Percentiles rank a stretch among this genome's conserved stretches.
These are phyloP conservation scores for Geothlypis trichas DNA, from an alignment of 2,113 vertebrate species.

Conservation along the genomic window DNA sequence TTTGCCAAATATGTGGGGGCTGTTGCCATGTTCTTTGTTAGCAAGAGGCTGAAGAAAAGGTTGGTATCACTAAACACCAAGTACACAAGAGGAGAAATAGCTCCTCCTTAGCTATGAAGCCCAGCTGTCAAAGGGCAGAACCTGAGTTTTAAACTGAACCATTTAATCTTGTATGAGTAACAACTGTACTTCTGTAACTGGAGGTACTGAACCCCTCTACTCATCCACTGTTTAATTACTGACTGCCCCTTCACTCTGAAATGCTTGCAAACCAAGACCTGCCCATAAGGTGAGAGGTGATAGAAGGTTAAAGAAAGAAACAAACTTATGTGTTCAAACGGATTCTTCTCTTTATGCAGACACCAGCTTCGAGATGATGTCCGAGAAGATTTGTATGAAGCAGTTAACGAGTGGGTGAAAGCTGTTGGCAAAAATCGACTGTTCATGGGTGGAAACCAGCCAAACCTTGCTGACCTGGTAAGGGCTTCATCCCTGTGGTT, in stretches of 20 bases:
- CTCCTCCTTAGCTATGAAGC: neutral
- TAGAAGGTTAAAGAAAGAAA: neutral
- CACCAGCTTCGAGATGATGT: conserved; percentile 89
- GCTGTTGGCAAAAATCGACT: conserved; percentile 87
- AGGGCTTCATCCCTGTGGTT: neutral
- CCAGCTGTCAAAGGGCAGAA: neutral
- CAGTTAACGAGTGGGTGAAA: conserved; percentile 88
- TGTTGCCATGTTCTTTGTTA: conserved; percentile 89
- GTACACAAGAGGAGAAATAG: neutral
- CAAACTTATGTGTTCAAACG: neutral
- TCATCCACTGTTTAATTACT: neutral
- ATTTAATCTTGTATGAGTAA: neutral
- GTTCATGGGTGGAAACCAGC: conserved; percentile 91
- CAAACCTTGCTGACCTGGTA: conserved; percentile 96
- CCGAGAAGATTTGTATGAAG: conserved; percentile 90
- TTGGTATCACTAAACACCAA: conserved; percentile 50
- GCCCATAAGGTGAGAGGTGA: neutral
- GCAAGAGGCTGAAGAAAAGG: conserved; percentile 91
- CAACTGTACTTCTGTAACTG: neutral
- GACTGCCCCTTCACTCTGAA: neutral
- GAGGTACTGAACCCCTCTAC: neutral
- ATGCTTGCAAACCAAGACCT: neutral
- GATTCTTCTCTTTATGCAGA: conserved; percentile 61
- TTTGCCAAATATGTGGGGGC: conserved; percentile 94
- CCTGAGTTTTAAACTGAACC: neutral